These are phyloP conservation scores for Drosophila ananassae DNA, from an alignment of 1,140 invertebrate genomes.

Conservation along the genomic window DNA sequence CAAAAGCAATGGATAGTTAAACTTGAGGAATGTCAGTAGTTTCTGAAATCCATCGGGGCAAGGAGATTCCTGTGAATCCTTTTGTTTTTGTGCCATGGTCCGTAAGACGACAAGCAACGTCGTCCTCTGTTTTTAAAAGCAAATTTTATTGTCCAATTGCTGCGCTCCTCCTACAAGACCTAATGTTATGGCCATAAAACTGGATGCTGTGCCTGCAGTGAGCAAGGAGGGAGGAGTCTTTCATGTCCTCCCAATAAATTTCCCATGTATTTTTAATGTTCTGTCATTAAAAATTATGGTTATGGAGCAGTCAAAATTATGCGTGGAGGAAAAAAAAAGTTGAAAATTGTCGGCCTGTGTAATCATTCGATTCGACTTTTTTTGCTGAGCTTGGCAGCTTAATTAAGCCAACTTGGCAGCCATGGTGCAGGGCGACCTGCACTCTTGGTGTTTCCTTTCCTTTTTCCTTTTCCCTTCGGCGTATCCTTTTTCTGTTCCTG, in stretches of 20 bases:
- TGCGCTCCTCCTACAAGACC: not conserved
- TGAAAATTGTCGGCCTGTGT: too few species aligned
- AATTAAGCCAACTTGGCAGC: too few species aligned
- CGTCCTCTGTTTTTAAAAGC: conserved; percentile 12
- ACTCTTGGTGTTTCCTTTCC: too few species aligned
- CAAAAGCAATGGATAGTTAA: not conserved
- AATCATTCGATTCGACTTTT: too few species aligned
- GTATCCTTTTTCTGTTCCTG: too few species aligned
- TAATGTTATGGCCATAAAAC: conserved; percentile 35
- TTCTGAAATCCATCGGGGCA: not conserved
- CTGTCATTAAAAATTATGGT: too few species aligned
- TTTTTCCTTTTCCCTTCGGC: too few species aligned
- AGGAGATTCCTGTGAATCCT: not conserved
- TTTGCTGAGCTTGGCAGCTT: too few species aligned
- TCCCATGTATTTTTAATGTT: conserved; percentile 35
- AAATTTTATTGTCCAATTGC: conserved; percentile 42
- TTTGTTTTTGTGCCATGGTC: conserved; percentile 37
- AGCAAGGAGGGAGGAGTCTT: too few species aligned
- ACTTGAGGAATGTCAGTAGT: not conserved
- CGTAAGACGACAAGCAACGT: not conserved
- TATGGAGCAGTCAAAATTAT: too few species aligned
- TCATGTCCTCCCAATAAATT: conserved; percentile 36
- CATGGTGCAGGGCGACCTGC: too few species aligned
- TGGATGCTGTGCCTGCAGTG: conserved; percentile 7
- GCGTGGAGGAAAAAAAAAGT: too few species aligned